Percentiles rank a stretch among this genome's conserved stretches.
Conservation (phyloP, 2,797 vertebrate species). For the Acestrorhynchus altus region DNA sequence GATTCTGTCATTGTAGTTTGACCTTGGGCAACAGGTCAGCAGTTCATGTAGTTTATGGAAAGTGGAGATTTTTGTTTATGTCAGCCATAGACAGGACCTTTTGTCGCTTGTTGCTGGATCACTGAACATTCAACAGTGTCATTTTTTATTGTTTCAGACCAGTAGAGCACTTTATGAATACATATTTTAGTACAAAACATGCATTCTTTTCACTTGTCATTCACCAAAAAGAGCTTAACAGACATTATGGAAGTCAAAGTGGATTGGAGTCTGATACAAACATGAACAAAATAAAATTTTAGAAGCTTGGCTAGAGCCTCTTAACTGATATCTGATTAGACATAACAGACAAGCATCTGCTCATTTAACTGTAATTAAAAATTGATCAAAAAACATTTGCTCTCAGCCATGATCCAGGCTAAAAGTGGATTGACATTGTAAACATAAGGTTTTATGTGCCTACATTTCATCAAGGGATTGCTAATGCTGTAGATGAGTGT, state of each 20-base stretch:
- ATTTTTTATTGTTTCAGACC: not conserved
- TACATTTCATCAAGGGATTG: conserved; percentile 57
- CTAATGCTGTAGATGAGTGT: conserved; percentile 47
- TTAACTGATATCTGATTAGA: conserved; percentile 27
- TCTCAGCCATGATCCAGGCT: conserved; percentile 46
- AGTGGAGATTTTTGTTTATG: no score
- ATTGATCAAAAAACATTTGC: conserved; percentile 39
- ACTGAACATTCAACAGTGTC: not conserved
- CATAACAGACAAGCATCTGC: conserved; percentile 17
- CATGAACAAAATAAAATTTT: not conserved
- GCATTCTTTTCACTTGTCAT: not conserved
- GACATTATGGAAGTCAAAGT: not conserved
- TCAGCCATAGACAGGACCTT: no score
- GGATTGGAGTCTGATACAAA: not conserved
- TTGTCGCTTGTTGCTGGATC: not conserved
- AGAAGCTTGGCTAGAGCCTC: not conserved
- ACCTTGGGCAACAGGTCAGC: no score
- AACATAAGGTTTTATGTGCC: conserved; percentile 45
- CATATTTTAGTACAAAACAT: not conserved
- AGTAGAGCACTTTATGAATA: no score
- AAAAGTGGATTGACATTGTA: conserved; percentile 42
- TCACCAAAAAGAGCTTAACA: not conserved
- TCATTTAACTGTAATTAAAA: conserved; percentile 43
- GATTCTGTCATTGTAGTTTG: no score
- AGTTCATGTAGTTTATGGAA: no score